A percentile compares a stretch with the other conserved stretches of the same genome.
These are phyloP conservation scores for Daphoenositta chrysoptera DNA, from an alignment of 2,113 vertebrate genomes.

Conservation along the genomic window DNA sequence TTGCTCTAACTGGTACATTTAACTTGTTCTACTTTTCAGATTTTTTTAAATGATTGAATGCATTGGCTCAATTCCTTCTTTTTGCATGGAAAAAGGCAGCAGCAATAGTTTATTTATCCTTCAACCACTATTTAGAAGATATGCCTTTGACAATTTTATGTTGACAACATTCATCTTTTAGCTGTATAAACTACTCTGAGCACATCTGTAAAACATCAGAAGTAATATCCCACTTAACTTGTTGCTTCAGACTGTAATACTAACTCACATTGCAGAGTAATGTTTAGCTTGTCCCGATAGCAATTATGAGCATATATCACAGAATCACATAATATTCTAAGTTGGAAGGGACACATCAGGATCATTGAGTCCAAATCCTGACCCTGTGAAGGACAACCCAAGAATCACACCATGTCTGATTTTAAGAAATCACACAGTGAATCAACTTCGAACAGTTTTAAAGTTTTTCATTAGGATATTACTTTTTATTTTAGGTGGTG, in stretches of 20 bases:
- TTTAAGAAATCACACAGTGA: background rate
- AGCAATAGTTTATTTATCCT: background rate
- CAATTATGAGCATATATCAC: background rate
- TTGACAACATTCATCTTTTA: background rate
- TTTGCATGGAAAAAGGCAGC: background rate
- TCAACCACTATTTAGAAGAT: background rate
- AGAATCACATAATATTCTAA: background rate
- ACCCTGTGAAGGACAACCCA: background rate
- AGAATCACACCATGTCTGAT: background rate
- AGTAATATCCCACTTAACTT: background rate
- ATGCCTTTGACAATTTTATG: background rate
- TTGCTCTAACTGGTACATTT: background rate
- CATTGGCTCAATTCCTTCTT: background rate
- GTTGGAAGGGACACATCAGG: background rate
- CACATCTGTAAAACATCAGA: slow-evolving; percentile 31
- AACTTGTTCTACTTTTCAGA: background rate
- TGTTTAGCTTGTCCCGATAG: background rate
- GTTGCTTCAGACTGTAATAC: background rate
- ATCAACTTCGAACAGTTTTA: background rate
- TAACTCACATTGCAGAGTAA: background rate
- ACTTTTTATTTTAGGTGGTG: background rate
- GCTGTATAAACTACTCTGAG: background rate
- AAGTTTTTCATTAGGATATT: background rate
- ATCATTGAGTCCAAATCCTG: background rate
- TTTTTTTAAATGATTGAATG: background rate